Conservation (phyloP, 2,113 vertebrate genomes). For the Heterochromis multidens region DNA sequence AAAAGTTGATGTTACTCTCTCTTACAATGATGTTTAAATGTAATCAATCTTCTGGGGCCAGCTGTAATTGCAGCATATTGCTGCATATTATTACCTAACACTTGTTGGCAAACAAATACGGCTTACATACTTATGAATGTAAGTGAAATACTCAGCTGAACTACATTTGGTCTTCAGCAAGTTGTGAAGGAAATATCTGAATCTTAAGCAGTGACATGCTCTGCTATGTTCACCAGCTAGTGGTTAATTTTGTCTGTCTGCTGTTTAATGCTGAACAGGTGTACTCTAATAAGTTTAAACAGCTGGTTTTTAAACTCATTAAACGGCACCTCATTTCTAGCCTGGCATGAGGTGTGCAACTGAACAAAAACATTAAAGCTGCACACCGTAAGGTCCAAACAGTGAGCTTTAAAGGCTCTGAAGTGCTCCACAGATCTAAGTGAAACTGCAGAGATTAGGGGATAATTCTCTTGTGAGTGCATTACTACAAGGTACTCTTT, state of each 20-base stretch:
- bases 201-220: neutral
- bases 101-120: neutral
- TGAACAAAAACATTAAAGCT: neutral
- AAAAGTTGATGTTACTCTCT: neutral
- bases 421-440: no score
- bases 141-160: neutral
- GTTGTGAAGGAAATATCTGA: neutral
- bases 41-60: rapidly evolving
- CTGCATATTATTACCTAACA: neutral
- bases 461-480: neutral
- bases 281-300: neutral
- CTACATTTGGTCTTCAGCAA: neutral
- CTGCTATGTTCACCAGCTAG: neutral
- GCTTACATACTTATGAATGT: neutral
- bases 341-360: neutral
- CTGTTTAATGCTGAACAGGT: neutral
- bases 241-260: neutral
- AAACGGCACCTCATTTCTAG: neutral
- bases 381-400: neutral
- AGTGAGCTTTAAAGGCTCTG: neutral
- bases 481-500: neutral
- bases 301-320: rapidly evolving
- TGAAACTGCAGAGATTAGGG: neutral
- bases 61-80: rapidly evolving
- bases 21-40: neutral